Conservation (phyloP, 2,888 invertebrate species). For the Ceratothoa steindachneri region DNA sequence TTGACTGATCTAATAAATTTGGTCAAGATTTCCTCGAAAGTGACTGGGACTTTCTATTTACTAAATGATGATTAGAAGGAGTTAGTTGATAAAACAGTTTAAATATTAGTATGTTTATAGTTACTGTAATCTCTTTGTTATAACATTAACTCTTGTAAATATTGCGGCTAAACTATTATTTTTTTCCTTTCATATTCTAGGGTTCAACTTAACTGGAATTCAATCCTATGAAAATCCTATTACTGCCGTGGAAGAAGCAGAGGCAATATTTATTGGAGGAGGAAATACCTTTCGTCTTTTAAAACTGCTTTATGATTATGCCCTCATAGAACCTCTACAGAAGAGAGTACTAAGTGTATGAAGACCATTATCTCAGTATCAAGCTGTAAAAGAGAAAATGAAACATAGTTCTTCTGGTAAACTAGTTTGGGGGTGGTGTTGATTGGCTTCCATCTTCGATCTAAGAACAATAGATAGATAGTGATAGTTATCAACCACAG, state of each 20-base stretch:
- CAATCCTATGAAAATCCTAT: conserved; percentile 60
- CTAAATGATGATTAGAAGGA: too few relatives aligned
- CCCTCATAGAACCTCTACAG: conserved; percentile 63
- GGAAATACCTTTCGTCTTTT: conserved; percentile 75
- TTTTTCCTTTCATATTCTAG: conserved; percentile 49
- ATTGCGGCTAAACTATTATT: conserved; percentile 40
- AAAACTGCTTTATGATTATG: conserved; percentile 65
- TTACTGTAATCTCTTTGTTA: neutral
- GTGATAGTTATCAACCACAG: too few relatives aligned
- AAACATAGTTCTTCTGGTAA: neutral
- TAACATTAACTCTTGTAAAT: neutral
- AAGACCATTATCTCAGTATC: neutral
- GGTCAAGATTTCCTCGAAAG: too few relatives aligned
- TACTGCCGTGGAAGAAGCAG: conserved; percentile 60
- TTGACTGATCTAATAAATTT: too few relatives aligned
- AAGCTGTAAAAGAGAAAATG: neutral
- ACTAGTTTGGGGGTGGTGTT: too few relatives aligned
- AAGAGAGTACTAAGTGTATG: conserved; percentile 59
- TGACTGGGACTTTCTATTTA: too few relatives aligned
- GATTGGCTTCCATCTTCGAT: too few relatives aligned
- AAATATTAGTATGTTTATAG: neutral
- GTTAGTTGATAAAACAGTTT: conserved; percentile 52
- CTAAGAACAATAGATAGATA: too few relatives aligned
- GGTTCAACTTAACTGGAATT: conserved; percentile 63
- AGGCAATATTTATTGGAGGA: conserved; percentile 73